These are phyloP conservation scores for Nannoperca obscura DNA, from an alignment of 2,797 vertebrate species.

Conservation along the genomic window DNA sequence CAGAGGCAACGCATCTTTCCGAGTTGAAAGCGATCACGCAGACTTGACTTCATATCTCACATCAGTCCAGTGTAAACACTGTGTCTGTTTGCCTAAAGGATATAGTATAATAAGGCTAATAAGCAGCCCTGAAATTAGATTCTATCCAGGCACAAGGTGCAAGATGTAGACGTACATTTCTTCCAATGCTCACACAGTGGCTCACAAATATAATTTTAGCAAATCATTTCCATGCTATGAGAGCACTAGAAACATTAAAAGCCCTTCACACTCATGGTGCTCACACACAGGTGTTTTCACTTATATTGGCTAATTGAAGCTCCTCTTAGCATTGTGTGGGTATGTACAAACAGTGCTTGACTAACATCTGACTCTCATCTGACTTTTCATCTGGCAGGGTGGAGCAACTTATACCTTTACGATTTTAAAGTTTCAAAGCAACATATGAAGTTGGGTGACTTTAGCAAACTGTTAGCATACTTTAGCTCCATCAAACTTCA, in stretches of 20 bases:
- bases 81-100: conserved; percentile 26
- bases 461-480: conserved; percentile 19
- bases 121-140: conserved; percentile 33
- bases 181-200: conserved; percentile 3
- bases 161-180: neutral
- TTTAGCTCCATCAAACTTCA: conserved; percentile 2
- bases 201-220: conserved; percentile 24
- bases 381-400: conserved; percentile 2
- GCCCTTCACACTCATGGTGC: conserved; percentile 15
- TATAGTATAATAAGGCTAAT: conserved; percentile 14
- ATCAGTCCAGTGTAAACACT: conserved; percentile 37
- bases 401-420: conserved; percentile 5
- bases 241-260: conserved; percentile 20
- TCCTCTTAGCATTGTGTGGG: conserved; percentile 42
- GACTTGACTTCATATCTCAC: conserved; percentile 34
- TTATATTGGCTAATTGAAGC: conserved; percentile 40
- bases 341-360: conserved; percentile 18
- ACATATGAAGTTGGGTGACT: neutral
- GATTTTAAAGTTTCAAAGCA: neutral
- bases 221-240: conserved; percentile 18
- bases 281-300: conserved; percentile 53
- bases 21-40: conserved; percentile 48
- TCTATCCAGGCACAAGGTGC: neutral
- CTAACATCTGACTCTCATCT: conserved; percentile 26
- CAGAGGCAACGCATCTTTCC: conserved; percentile 41